phyloP scores from a whole-genome alignment of 2,797 vertebrate genomes.

The Acomys russatus region DNA sequence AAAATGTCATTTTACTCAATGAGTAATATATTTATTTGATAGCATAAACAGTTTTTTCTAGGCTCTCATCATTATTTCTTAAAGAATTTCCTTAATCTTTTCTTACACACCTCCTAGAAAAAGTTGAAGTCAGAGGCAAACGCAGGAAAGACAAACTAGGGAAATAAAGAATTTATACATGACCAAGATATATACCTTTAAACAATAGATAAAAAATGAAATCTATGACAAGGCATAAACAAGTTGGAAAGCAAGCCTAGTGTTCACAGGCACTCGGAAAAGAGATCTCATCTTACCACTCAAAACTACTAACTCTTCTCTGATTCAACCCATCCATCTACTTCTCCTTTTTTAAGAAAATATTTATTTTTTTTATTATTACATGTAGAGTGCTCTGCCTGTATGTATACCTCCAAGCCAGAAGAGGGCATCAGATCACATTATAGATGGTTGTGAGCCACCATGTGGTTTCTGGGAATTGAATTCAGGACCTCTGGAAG shows the following conservation, averaged over 20 bases:
- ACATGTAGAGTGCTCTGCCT: too few species aligned
- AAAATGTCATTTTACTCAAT: background rate
- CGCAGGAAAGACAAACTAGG: background rate
- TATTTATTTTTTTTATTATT: too few species aligned
- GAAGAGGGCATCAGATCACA: too few species aligned
- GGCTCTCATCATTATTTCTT: background rate
- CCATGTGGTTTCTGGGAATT: too few species aligned
- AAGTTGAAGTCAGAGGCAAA: background rate
- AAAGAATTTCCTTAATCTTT: constrained; percentile 17
- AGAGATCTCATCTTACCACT: background rate
- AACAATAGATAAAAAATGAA: background rate
- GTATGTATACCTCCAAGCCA: too few species aligned
- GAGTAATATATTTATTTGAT: background rate
- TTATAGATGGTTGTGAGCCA: too few species aligned
- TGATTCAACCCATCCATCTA: background rate
- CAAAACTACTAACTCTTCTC: background rate
- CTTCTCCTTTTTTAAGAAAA: background rate
- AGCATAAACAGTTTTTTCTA: background rate
- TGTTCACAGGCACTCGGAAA: background rate
- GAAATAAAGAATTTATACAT: background rate
- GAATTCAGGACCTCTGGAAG: too few species aligned
- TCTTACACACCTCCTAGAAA: background rate
- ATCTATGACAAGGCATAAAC: background rate
- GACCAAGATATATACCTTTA: background rate
- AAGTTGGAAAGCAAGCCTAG: background rate